Conservation (phyloP, 2,113 vertebrate genomes). For the Sorex fumeus region DNA sequence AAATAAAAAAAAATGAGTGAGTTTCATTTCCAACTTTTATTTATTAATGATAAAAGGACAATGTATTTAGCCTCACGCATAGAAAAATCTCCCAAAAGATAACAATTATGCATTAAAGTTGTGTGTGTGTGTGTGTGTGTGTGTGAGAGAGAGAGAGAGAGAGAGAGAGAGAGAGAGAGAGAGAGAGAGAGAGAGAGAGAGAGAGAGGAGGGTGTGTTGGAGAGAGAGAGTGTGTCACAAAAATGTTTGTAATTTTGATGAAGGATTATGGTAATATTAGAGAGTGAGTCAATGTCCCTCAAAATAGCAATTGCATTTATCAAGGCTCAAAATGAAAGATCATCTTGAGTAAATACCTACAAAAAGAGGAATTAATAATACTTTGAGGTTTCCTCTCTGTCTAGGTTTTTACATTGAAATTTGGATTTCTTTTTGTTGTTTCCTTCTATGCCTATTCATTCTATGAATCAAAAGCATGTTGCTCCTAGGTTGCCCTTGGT, state of each 20-base stretch:
- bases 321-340: conserved; percentile 20
- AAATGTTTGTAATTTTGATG: conserved; percentile 39
- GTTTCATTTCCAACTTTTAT: conserved; percentile 71
- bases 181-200: too few species aligned
- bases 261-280: conserved; percentile 50
- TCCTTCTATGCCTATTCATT: neutral
- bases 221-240: too few species aligned
- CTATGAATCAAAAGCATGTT: conserved; percentile 20
- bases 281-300: conserved; percentile 55
- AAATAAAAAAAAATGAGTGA: conserved; percentile 63
- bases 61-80: conserved; percentile 49
- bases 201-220: too few species aligned
- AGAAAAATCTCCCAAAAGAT: conserved; percentile 25
- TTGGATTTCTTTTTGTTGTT: conserved; percentile 21
- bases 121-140: neutral
- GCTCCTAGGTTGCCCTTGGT: neutral
- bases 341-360: conserved; percentile 41
- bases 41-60: conserved; percentile 56
- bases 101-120: conserved; percentile 35
- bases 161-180: too few species aligned
- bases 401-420: conserved; percentile 32
- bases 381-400: neutral
- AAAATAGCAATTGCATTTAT: conserved; percentile 29
- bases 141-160: too few species aligned
- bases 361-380: conserved; percentile 15